These are phyloP conservation scores for Adela reaumurella DNA, from an alignment of 2,888 invertebrate species.

Conservation along the genomic window DNA sequence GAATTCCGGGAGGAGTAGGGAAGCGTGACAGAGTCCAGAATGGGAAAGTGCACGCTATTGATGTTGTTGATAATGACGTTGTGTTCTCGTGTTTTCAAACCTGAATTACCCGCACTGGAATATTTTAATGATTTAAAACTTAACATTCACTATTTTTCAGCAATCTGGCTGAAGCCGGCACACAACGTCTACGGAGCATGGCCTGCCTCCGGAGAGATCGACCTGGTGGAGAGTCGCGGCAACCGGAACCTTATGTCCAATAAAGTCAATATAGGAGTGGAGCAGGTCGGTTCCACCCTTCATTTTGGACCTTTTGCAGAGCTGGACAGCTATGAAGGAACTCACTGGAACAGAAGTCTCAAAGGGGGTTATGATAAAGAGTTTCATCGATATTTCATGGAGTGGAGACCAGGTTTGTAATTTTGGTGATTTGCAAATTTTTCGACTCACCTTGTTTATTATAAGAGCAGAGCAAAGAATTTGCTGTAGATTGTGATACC, in stretches of 20 bases:
- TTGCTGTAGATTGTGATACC: not conserved
- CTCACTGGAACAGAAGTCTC: slow-evolving; percentile 19
- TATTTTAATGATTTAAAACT: too few relatives aligned
- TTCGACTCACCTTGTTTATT: not conserved
- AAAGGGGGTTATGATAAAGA: slow-evolving; percentile 25
- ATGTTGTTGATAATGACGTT: too few relatives aligned
- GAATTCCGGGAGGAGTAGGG: too few relatives aligned
- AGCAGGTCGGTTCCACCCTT: slow-evolving; percentile 41
- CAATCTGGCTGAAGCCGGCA: slow-evolving; percentile 56
- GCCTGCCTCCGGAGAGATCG: slow-evolving; percentile 60
- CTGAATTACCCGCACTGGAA: too few relatives aligned
- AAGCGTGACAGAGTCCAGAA: too few relatives aligned
- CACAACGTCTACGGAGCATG: slow-evolving; percentile 50
- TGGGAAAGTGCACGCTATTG: too few relatives aligned
- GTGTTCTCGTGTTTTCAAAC: too few relatives aligned
- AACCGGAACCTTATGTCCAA: slow-evolving; percentile 24
- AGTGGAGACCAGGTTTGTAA: slow-evolving; percentile 42
- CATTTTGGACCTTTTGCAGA: slow-evolving; percentile 51
- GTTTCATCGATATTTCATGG: slow-evolving; percentile 51
- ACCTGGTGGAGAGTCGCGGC: slow-evolving; percentile 53
- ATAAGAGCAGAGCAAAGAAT: not conserved
- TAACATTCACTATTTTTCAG: too few relatives aligned
- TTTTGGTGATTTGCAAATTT: not conserved
- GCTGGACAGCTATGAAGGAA: slow-evolving; percentile 25
- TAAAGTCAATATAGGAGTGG: slow-evolving; percentile 30